These are phyloP conservation scores for Sebastes fasciatus DNA, from an alignment of 2,113 vertebrate species.

Conservation along the genomic window DNA sequence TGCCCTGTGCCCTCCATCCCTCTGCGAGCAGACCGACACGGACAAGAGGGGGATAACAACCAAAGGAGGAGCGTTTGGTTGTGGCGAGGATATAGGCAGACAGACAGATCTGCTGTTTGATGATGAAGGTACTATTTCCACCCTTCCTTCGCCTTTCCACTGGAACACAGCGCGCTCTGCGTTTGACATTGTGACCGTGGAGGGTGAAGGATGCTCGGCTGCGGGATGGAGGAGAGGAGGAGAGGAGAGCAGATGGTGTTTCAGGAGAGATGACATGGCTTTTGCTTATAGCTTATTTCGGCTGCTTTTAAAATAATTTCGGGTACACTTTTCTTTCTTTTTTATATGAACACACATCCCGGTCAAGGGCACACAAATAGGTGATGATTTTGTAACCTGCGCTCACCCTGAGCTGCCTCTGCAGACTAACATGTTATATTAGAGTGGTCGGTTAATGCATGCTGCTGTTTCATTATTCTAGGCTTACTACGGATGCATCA, in stretches of 20 bases:
- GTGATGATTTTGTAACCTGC: constrained; percentile 11
- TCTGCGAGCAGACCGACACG: constrained; percentile 57
- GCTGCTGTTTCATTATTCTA: constrained; percentile 12
- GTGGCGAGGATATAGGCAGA: constrained; percentile 77
- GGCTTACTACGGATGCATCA: not conserved
- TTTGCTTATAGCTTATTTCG: constrained; percentile 21
- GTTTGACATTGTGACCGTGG: constrained; percentile 83
- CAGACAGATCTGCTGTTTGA: constrained; percentile 23
- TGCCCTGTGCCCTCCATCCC: constrained; percentile 81
- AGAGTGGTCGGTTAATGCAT: not conserved
- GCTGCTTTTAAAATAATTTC: not conserved
- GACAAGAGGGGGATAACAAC: constrained; percentile 26
- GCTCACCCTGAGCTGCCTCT: constrained; percentile 33
- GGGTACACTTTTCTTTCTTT: no score
- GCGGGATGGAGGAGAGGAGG: constrained; percentile 70
- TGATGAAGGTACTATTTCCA: constrained; percentile 64
- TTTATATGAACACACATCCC: not conserved
- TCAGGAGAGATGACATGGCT: constrained; percentile 51
- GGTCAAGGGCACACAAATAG: constrained; percentile 65
- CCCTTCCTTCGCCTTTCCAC: not conserved
- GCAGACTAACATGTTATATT: constrained; percentile 42
- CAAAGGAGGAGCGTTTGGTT: constrained; percentile 21
- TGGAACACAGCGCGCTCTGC: constrained; percentile 1
- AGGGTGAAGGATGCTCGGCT: constrained; percentile 79
- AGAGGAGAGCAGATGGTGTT: constrained; percentile 57